Percentiles rank a stretch among this genome's conserved stretches.
phyloP scores from a whole-genome alignment of 2,797 vertebrate species.

The Sandelia bainsii region DNA sequence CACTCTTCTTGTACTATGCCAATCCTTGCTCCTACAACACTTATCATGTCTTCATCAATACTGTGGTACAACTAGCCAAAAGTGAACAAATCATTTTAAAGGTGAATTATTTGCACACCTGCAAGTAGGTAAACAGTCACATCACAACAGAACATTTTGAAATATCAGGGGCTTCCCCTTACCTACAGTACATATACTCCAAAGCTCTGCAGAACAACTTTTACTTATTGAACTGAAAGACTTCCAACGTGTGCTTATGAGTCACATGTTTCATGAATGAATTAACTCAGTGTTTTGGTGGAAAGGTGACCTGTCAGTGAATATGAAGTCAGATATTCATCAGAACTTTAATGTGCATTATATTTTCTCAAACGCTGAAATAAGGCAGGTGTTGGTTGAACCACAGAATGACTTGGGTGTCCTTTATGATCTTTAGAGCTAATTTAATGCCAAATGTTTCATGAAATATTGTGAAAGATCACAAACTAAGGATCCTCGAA shows the following conservation, averaged over 20 bases:
- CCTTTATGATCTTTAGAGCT: not conserved
- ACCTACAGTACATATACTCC: not conserved
- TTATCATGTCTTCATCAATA: not conserved
- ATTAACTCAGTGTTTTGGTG: not conserved
- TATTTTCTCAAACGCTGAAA: not conserved
- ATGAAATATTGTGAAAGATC: not conserved
- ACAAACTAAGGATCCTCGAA: not conserved
- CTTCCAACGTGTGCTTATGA: not conserved
- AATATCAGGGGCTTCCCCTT: not conserved
- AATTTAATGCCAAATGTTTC: not conserved
- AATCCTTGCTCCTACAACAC: not conserved
- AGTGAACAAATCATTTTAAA: not conserved
- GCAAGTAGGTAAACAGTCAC: not conserved
- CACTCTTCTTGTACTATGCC: not conserved
- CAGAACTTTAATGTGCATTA: not conserved
- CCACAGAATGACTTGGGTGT: not conserved
- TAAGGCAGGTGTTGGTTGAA: no score
- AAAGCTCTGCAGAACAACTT: not conserved
- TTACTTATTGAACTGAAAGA: not conserved
- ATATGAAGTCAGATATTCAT: constrained; percentile 11
- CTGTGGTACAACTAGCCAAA: not conserved
- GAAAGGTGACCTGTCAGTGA: constrained; percentile 20
- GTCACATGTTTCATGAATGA: not conserved
- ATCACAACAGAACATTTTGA: not conserved
- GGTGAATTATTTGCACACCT: not conserved